phyloP scores from a whole-genome alignment of 2,888 invertebrate genomes.

The Tyria jacobaeae region DNA sequence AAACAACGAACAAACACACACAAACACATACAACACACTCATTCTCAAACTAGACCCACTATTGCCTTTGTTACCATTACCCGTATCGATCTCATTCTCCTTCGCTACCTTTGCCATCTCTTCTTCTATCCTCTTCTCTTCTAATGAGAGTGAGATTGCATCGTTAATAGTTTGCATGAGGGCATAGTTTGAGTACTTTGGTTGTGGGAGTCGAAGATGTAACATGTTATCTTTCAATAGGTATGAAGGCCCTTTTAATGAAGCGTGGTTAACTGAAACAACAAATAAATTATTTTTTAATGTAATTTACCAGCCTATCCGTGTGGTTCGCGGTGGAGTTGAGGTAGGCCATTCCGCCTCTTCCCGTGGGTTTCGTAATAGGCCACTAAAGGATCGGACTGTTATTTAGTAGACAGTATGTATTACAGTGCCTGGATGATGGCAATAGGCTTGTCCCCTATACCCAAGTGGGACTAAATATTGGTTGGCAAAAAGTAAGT shows the following conservation, averaged over 20 bases:
- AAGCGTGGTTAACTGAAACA: conserved; percentile 55
- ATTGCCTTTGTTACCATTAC: conserved; percentile 56
- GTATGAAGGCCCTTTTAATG: conserved; percentile 67
- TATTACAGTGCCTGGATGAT: no score
- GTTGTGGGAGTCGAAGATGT: conserved; percentile 67
- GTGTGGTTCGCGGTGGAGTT: no score
- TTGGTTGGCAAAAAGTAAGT: no score
- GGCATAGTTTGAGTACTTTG: conserved; percentile 87
- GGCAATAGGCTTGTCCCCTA: no score
- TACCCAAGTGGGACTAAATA: no score
- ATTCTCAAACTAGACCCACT: conserved; percentile 28
- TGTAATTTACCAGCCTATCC: no score
- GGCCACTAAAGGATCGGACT: no score
- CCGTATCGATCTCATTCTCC: conserved; percentile 74
- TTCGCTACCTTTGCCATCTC: conserved; percentile 78
- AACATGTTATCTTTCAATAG: conserved; percentile 65
- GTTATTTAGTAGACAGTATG: no score
- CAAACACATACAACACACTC: conserved; percentile 35
- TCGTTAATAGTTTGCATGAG: conserved; percentile 91
- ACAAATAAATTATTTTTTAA: background rate
- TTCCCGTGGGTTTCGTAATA: no score
- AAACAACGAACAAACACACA: conserved; percentile 23
- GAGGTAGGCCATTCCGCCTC: no score
- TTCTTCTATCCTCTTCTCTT: conserved; percentile 82
- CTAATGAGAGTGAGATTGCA: conserved; percentile 85